Evolutionary conservation across 1,140 invertebrate genomes (phyloP), one percentile per base, ranked within the genome.

Genomic region (Drosophila insularis): DNA sequence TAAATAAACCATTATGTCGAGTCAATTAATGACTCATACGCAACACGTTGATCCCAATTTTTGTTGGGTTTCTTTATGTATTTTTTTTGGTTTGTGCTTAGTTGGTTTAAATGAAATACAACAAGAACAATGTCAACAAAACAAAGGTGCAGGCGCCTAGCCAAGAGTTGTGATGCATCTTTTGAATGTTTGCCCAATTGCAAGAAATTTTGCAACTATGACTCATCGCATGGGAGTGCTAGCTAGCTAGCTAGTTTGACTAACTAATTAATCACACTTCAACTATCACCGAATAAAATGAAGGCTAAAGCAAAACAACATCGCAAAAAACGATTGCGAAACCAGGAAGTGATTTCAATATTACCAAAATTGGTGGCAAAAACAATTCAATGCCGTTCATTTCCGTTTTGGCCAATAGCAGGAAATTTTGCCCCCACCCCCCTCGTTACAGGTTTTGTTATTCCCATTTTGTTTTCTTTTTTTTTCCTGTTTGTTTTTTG

Each of bases 81-180:
- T 19, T 21, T 17, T 50, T 50, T 50, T 50, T 50, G 8, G 67
- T 78, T 31, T 11, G 21, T 31, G 8, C 17, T 13, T 39, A 67
- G 58, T 66, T 40, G 54, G 63, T 65, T 37, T 50, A 40, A 39
- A 39, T 31, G 14, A 32, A 58, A 21, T 68, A 27, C 63, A 68
- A 64, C 63, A 74, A 71, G 63, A 85, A 87, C 78, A 86, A 82
- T 80, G 68, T 87, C 82, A 86, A 86, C 82, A 86, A 87, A 86
- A 78, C 63, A 87, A 63, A 54, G 39, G 73, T 50, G 82, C 82
- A 86, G 84, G 84, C 84, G 82, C 68, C 72, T 82, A 87, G 82
- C 82, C 82, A 87, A 87, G 71, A 82, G 76, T 70, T 82, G 68
- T 86, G 82, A 81, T 74, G 82, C 81, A 86, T 81, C 82, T 78